Conservation (phyloP, 1,140 invertebrate genomes). For the Drosophila yakuba region DNA sequence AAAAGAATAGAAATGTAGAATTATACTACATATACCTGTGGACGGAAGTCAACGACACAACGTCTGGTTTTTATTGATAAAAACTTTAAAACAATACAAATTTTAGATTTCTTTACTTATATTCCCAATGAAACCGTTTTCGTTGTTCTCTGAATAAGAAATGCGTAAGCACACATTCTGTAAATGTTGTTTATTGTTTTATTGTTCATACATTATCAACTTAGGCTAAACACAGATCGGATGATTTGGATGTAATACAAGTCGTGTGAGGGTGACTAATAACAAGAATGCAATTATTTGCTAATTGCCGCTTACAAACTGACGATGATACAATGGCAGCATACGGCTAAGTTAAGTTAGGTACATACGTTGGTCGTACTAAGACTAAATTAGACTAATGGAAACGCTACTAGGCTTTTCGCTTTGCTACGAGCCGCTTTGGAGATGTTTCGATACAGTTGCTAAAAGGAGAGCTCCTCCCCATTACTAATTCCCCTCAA, state of each 20-base stretch:
- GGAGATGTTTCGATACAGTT: conserved; percentile 53
- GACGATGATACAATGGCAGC: conserved; percentile 44
- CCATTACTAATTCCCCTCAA: conserved; percentile 22
- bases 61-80: too few relatives aligned
- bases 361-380: conserved; percentile 60
- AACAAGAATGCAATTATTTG: conserved; percentile 50
- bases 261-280: conserved; percentile 32
- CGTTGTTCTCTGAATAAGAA: background rate
- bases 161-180: background rate
- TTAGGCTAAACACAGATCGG: conserved; percentile 44
- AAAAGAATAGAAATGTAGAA: too few relatives aligned
- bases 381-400: conserved; percentile 33
- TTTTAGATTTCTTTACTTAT: too few relatives aligned
- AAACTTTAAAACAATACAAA: too few relatives aligned
- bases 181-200: conserved; percentile 24
- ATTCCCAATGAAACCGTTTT: too few relatives aligned
- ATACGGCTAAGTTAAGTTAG: conserved; percentile 53
- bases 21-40: too few relatives aligned
- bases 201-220: conserved; percentile 33
- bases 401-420: conserved; percentile 50
- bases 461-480: conserved; percentile 1
- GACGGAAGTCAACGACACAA: too few relatives aligned
- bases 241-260: conserved; percentile 36
- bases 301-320: conserved; percentile 49
- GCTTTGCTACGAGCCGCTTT: conserved; percentile 68